These are phyloP conservation scores for Ophion obscuratus DNA, from an alignment of 2,888 invertebrate genomes.

Conservation along the genomic window DNA sequence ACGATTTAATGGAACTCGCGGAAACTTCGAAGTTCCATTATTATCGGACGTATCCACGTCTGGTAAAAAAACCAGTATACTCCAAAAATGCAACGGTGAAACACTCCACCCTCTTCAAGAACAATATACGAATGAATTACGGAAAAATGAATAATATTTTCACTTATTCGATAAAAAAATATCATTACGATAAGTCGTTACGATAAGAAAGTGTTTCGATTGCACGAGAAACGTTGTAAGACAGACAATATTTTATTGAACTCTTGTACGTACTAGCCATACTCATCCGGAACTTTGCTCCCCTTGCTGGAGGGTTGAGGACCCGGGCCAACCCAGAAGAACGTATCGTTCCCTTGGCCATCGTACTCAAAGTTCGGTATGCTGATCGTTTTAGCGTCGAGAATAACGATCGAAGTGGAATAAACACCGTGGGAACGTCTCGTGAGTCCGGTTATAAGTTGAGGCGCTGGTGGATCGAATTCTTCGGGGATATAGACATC, in stretches of 20 bases:
- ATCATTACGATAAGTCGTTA: background rate
- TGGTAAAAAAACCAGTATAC: no score
- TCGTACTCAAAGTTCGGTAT: constrained; percentile 92
- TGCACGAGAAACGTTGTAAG: background rate
- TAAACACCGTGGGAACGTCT: constrained; percentile 88
- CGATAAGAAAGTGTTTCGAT: background rate
- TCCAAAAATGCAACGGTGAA: no score
- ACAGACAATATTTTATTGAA: no score
- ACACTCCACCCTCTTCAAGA: no score
- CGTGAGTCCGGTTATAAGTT: constrained; percentile 87
- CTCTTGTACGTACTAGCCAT: constrained; percentile 92
- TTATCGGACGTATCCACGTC: no score
- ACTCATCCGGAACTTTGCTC: constrained; percentile 93
- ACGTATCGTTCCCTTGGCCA: constrained; percentile 90
- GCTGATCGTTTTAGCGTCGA: constrained; percentile 92
- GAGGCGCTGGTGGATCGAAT: constrained; percentile 93
- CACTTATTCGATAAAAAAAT: no score
- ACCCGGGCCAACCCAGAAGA: constrained; percentile 95
- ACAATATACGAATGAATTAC: no score
- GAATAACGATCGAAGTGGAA: constrained; percentile 89
- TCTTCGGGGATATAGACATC: constrained; percentile 96
- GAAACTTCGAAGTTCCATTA: no score
- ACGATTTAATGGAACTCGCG: no score
- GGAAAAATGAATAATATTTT: no score
- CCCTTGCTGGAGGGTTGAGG: constrained; percentile 94